phyloP scores from a whole-genome alignment of 2,113 vertebrate species.

The Orthochromis indermauri region DNA sequence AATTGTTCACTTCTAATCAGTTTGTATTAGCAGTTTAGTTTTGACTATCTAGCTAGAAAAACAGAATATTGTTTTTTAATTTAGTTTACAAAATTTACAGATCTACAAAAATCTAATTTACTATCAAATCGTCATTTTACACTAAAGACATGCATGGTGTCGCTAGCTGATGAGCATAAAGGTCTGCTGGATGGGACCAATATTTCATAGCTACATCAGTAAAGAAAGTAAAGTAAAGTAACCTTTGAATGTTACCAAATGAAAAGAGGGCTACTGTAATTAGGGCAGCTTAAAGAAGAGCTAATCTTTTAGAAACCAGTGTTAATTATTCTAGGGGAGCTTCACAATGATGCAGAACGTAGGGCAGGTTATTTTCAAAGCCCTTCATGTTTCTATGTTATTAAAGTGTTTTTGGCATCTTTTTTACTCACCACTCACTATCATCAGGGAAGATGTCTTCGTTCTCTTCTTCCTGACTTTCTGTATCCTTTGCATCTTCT shows the following conservation, averaged over 20 bases:
- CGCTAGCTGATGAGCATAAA: neutral
- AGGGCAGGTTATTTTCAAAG: neutral
- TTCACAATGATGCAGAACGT: neutral
- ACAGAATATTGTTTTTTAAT: neutral
- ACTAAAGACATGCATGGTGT: neutral
- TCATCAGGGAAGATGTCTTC: conserved; percentile 41
- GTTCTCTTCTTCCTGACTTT: conserved; percentile 46
- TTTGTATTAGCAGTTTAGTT: neutral
- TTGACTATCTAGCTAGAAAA: neutral
- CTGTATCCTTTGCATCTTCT: neutral
- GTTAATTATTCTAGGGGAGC: neutral
- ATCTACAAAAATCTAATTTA: neutral
- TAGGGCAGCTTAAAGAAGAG: neutral
- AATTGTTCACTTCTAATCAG: neutral
- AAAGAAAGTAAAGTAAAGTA: neutral
- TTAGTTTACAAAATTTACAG: neutral
- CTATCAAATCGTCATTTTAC: neutral
- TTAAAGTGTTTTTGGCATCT: neutral
- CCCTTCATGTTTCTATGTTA: neutral
- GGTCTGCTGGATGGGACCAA: neutral
- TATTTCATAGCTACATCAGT: neutral
- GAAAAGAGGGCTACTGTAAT: neutral
- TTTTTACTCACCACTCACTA: conserved; percentile 44
- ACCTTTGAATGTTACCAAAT: neutral
- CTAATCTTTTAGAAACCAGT: neutral